Conservation (phyloP, 2,888 invertebrate genomes). For the Ectemnius lituratus region DNA sequence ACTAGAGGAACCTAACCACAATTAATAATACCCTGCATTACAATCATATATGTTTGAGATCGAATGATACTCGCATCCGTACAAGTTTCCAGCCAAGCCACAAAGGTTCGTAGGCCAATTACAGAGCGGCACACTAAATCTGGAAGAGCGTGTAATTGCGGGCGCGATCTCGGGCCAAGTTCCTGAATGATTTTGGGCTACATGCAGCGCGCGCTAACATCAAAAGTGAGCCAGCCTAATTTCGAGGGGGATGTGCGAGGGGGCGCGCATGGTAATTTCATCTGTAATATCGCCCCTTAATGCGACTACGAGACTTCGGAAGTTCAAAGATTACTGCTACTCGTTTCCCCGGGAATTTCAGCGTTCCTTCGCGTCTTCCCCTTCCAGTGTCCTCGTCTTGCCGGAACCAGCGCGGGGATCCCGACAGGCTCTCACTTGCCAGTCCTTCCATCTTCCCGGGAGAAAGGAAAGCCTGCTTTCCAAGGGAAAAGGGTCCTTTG, state of each 20-base stretch:
- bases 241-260: constrained; percentile 26
- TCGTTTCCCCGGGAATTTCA: constrained; percentile 33
- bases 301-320: constrained; percentile 32
- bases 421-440: constrained; percentile 5
- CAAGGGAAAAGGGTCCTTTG: background rate
- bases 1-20: too few species aligned
- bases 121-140: too few species aligned
- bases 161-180: too few species aligned
- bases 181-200: background rate
- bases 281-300: constrained; percentile 43
- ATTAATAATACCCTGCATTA: too few species aligned
- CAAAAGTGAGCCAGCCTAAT: constrained; percentile 22
- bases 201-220: constrained; percentile 8
- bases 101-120: too few species aligned
- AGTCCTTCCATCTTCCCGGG: constrained; percentile 8
- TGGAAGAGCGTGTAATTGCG: too few species aligned
- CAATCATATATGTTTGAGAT: too few species aligned
- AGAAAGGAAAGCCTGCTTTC: background rate
- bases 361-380: background rate
- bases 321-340: constrained; percentile 47
- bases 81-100: too few species aligned
- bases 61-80: too few species aligned
- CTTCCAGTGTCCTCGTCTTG: background rate
- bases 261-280: constrained; percentile 25
- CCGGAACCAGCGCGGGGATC: background rate